Evolutionary conservation across 2,113 vertebrate species (phyloP), one percentile per base, ranked within the genome.

Genomic region (Limanda limanda): DNA sequence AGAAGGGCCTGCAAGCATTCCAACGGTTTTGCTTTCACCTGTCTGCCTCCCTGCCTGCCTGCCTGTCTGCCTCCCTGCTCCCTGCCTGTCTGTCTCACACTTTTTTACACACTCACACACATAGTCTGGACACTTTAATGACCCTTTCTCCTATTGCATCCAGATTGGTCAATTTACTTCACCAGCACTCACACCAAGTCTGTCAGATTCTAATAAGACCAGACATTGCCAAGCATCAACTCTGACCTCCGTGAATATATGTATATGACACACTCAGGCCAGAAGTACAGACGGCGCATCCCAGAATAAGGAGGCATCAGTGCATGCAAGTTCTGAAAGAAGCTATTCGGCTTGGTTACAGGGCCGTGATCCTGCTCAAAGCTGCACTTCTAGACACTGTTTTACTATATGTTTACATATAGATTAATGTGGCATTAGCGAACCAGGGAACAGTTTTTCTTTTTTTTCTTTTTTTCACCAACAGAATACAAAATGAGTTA

Each of bases 391-490:
- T 70, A 80, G 68, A 76, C 63, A 84, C 37, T 59, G 74, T 84
- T 86, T 86, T 77, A 85, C 75, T 61, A 64, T 76, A 58, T 85
- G 77, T 92, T 88, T 90, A 78, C 88, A 79, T 51, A 80, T 72
- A 86, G 82, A 83, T 92, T 93, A 89, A 65, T 69, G 74, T 51
- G 70, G 88, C 59, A 86, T 92, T 85, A 84, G 73, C 74, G 18
- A 72, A 68, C 70, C 74, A 57, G 70, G 62, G 66, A 76, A 78
- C 75, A 76, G 47, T 76, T 82, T 84, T 88, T 74, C 82, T 35
- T 84, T 88, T 60, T 81, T 84, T 87, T 31, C 31, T 31, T 54
- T 82, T 90, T 86, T 71, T 70, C 74, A 80, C 74, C 21, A 12
- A 59, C 69, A 48, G 78, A 91, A 90, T 68, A 81, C 52, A 67